These are phyloP conservation scores for Copidosoma aretas DNA, from an alignment of 2,888 invertebrate species.

Conservation along the genomic window DNA sequence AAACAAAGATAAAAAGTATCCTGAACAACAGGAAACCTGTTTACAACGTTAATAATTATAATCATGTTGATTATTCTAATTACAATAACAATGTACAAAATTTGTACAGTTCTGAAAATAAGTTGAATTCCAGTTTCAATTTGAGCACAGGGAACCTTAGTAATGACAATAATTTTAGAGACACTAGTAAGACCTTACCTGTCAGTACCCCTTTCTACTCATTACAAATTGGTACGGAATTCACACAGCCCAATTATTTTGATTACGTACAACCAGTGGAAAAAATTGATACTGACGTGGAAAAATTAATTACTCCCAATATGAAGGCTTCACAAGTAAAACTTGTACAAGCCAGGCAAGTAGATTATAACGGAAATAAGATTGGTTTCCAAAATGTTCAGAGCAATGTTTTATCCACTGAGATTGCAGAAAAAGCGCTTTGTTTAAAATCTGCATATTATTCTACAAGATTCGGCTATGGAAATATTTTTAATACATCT, in stretches of 20 bases:
- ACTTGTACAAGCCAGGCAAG: not conserved
- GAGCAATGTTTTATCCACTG: constrained; percentile 17
- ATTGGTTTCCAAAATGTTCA: constrained; percentile 15
- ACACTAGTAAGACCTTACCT: no score
- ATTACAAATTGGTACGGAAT: constrained; percentile 20
- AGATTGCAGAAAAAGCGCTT: constrained; percentile 33
- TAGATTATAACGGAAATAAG: constrained; percentile 36
- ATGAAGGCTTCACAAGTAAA: not conserved
- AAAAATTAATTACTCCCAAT: constrained; percentile 34
- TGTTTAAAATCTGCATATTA: constrained; percentile 24
- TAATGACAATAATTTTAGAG: no score
- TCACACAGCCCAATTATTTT: constrained; percentile 35
- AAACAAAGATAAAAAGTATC: constrained; percentile 35
- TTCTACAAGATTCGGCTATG: constrained; percentile 30
- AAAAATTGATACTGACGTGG: constrained; percentile 39
- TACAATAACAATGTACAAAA: no score
- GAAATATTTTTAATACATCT: constrained; percentile 37
- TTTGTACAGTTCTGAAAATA: not conserved
- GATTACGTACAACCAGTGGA: constrained; percentile 38
- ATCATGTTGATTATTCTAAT: no score
- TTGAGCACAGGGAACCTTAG: no score
- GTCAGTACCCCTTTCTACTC: no score
- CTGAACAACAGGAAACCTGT: constrained; percentile 23
- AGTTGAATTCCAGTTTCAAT: not conserved
- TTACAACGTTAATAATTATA: no score